These are phyloP conservation scores for Parochlus steinenii DNA, from an alignment of 2,888 invertebrate genomes.

Conservation along the genomic window DNA sequence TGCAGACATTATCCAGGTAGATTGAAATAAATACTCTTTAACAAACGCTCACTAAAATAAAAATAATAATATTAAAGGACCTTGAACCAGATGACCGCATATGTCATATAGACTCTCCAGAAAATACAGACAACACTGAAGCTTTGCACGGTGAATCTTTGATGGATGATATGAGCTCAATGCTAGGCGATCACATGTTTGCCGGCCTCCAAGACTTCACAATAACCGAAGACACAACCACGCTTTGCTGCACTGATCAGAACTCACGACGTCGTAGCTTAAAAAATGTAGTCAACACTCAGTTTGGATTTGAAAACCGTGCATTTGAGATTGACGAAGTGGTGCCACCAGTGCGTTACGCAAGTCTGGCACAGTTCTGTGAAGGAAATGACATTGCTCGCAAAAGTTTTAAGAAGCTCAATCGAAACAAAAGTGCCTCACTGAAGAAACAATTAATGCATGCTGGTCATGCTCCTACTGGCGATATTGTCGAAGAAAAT, in stretches of 20 bases:
- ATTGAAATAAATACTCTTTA: not conserved
- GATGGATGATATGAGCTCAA: conserved; percentile 62
- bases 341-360: conserved; percentile 45
- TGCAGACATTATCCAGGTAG: conserved; percentile 28
- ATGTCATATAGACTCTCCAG: conserved; percentile 70
- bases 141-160: conserved; percentile 60
- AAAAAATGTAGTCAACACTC: conserved; percentile 24
- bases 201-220: conserved; percentile 50
- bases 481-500: conserved; percentile 21
- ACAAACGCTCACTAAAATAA: too few species aligned
- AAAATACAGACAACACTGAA: conserved; percentile 59
- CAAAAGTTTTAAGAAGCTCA: conserved; percentile 44
- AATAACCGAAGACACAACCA: conserved; percentile 54
- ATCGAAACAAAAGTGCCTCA: conserved; percentile 15
- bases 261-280: conserved; percentile 36
- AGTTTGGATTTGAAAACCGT: conserved; percentile 57
- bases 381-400: conserved; percentile 72
- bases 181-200: conserved; percentile 50
- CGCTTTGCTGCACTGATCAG: conserved; percentile 42
- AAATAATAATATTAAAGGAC: conserved; percentile 32
- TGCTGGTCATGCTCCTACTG: conserved; percentile 19
- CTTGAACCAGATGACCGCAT: conserved; percentile 33
- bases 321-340: conserved; percentile 39
- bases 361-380: conserved; percentile 65
- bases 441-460: conserved; percentile 24